These are phyloP conservation scores for Poecilobothrus nobilitatus DNA, from an alignment of 2,888 invertebrate genomes.

Conservation along the genomic window DNA sequence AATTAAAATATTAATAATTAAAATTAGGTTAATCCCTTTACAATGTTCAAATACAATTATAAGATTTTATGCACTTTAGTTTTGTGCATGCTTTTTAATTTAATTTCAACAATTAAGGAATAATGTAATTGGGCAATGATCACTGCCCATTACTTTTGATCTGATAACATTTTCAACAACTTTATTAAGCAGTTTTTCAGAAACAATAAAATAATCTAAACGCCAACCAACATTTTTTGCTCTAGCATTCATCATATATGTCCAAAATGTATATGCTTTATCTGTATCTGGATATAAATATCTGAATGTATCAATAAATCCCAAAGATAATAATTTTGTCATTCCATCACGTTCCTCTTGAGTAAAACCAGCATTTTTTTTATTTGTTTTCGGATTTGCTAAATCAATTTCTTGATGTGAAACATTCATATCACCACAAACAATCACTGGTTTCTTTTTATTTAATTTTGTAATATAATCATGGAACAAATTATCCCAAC, in stretches of 20 bases:
- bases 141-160: conserved; percentile 77
- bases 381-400: conserved; percentile 87
- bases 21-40: too few species aligned
- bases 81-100: neutral
- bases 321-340: conserved; percentile 68
- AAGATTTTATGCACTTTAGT: too few species aligned
- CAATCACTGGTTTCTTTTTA: conserved; percentile 82
- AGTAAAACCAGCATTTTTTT: conserved; percentile 91
- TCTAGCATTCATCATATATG: conserved; percentile 80
- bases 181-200: conserved; percentile 64
- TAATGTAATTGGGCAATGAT: conserved; percentile 89
- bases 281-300: conserved; percentile 74
- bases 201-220: conserved; percentile 89
- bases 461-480: conserved; percentile 72
- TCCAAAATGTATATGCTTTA: conserved; percentile 90
- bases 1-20: too few species aligned
- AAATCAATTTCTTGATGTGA: conserved; percentile 93
- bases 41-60: too few species aligned
- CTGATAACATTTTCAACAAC: conserved; percentile 82
- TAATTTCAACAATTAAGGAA: conserved; percentile 50
- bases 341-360: conserved; percentile 88
- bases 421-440: conserved; percentile 97
- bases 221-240: conserved; percentile 94
- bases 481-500: conserved; percentile 83
- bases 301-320: conserved; percentile 84